Conservation (phyloP, 2,797 vertebrate genomes). For the Fistularia tabacaria region DNA sequence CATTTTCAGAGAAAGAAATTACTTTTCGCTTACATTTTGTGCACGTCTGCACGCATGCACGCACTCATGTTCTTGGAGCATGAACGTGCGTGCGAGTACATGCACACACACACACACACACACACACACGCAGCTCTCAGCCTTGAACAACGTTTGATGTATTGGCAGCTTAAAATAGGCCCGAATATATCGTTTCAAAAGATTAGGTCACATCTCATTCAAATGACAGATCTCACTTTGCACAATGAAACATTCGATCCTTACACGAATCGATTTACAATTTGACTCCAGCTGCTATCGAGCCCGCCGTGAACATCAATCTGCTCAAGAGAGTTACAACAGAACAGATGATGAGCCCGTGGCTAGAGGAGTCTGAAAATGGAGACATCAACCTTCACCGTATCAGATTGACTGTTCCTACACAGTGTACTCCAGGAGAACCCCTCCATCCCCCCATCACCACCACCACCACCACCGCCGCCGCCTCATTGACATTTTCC, state of each 20-base stretch:
- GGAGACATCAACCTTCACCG: constrained; percentile 23
- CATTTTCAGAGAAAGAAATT: constrained; percentile 14
- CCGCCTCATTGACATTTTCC: neutral
- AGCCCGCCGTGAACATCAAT: constrained; percentile 18
- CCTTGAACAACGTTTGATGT: constrained; percentile 11
- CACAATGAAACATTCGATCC: constrained; percentile 19
- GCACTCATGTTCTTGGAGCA: no score
- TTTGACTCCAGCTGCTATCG: constrained; percentile 32
- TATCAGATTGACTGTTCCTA: constrained; percentile 30
- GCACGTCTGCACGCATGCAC: neutral
- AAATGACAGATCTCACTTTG: constrained; percentile 22
- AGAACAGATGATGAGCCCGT: constrained; percentile 27
- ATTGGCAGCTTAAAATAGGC: constrained; percentile 20
- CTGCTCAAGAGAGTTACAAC: constrained; percentile 18
- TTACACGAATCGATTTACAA: constrained; percentile 26
- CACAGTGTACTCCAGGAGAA: constrained; percentile 9
- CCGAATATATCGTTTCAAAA: constrained; percentile 24
- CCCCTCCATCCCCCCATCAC: constrained; percentile 6
- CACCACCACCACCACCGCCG: constrained; percentile 1
- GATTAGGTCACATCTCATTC: constrained; percentile 12
- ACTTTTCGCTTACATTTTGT: constrained; percentile 5
- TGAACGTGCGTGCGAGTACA: no score
- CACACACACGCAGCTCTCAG: neutral
- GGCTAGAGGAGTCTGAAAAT: constrained; percentile 12
- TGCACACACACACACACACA: neutral